Base-by-base conservation (phyloP, 2,888 invertebrate genomes). In the Hydraecia micacea region DNA sequence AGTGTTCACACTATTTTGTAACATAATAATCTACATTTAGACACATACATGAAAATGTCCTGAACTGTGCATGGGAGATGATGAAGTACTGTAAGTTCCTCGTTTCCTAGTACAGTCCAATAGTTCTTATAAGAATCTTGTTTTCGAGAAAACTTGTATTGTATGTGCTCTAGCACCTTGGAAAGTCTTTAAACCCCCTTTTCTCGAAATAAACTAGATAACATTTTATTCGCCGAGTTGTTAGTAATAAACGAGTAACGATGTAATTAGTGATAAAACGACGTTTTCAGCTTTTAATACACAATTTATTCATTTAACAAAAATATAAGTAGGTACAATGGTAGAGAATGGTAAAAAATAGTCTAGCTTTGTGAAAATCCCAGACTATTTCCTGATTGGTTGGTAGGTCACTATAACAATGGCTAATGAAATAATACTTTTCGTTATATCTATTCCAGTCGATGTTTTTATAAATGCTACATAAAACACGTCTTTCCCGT, bases 1-100 rank as follows among this genome's bases (percentile, higher is more conserved):
- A 21, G 94, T 94, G 95, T 92, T 36, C 0, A 21, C 2, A 32
- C 18, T 39, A 18, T 42, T 36, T 65, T 49, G 6, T 28, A 36
- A 62, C 42, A 4, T 25, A n/a, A 36, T 32, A 32, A 3, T 69
- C 39, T 28, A 39, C 39, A 52, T 69, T 39, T 9, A 32, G 1
- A 39, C n/a, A 39, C n/a, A n/a, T 39, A 13, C 13, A 25, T 28
- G 0, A 13, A 7, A 39, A 63, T n/a, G 4, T 28, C 13, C 13
- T 49, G 11, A 9, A 21, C 42, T 46, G 42, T 13, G 42, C 21
- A 46, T 32, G 21, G 21, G 25, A 46, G 11, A 62, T 25, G 46
- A 67, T 46, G 46, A 52, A 55, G 4, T 55, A 55, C 55, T 55
- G 18, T 42, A 55, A 28, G 9, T 28, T 60, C 55, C 55, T 55